Conservation (phyloP, 2,113 vertebrate species). For the Sphaerodactylus townsendi region DNA sequence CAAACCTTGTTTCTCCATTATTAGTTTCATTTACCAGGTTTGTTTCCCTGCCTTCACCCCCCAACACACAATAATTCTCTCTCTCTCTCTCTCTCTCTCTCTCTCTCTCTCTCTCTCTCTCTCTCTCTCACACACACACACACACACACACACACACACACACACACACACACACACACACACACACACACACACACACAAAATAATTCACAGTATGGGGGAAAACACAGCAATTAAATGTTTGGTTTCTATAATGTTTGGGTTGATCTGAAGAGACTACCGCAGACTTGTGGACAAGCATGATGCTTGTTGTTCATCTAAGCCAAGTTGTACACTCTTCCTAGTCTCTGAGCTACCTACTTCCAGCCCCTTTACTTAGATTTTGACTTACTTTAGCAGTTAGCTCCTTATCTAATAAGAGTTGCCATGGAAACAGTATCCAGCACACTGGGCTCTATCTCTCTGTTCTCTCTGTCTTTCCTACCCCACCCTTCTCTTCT, state of each 20-base stretch:
- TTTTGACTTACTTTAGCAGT: conserved; percentile 74
- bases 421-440: conserved; percentile 76
- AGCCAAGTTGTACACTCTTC: conserved; percentile 9
- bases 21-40: background rate
- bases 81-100: too few relatives aligned
- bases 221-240: background rate
- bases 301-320: conserved; percentile 29
- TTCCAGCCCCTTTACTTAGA: conserved; percentile 61
- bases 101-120: too few relatives aligned
- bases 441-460: conserved; percentile 49
- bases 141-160: too few relatives aligned
- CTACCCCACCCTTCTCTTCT: conserved; percentile 56
- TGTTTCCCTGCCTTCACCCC: conserved; percentile 6
- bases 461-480: conserved; percentile 51
- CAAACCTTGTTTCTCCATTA: background rate
- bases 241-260: background rate
- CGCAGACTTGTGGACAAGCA: conserved; percentile 18
- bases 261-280: background rate
- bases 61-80: too few relatives aligned
- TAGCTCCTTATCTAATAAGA: conserved; percentile 57
- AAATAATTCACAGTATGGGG: conserved; percentile 30
- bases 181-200: too few relatives aligned
- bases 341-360: background rate
- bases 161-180: too few relatives aligned
- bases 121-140: too few relatives aligned